A percentile compares a stretch with the other conserved stretches of the same genome.
Conservation (phyloP, 1,140 invertebrate species). For the Cyclina sinensis region DNA sequence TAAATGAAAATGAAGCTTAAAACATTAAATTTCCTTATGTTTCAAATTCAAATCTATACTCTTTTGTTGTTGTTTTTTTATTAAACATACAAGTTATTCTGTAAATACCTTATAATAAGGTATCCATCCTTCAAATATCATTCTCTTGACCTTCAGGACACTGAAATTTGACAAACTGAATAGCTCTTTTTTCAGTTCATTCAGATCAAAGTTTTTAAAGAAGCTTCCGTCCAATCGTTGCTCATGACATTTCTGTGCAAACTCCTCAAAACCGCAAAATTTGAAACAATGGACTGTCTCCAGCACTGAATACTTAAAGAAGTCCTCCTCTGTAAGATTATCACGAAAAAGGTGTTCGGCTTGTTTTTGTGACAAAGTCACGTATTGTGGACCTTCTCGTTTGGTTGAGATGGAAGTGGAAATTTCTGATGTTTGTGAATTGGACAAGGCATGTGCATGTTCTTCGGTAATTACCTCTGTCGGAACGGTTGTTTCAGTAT, state of each 20-base stretch:
- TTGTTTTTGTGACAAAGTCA: not conserved
- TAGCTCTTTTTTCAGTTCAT: constrained; percentile 1
- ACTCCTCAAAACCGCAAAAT: not conserved
- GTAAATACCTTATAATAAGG: constrained; percentile 1
- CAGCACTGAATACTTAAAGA: constrained; percentile 8
- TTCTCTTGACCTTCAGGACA: constrained; percentile 22
- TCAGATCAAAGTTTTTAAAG: constrained; percentile 5
- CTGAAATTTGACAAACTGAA: not conserved
- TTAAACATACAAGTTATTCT: not conserved
- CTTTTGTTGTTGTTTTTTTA: not conserved
- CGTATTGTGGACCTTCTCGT: constrained; percentile 12
- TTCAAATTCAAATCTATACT: not conserved
- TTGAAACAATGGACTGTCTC: constrained; percentile 22
- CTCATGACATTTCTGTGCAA: constrained; percentile 3
- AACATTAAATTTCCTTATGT: not conserved
- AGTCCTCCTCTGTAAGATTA: not conserved
- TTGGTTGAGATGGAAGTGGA: not conserved
- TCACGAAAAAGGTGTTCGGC: not conserved
- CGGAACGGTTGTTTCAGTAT: too few species aligned
- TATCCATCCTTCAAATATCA: constrained; percentile 27
- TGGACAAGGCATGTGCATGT: not conserved
- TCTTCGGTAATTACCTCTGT: too few species aligned
- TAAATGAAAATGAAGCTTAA: not conserved
- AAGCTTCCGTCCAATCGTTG: constrained; percentile 30
- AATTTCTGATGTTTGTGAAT: too few species aligned